These are phyloP conservation scores for Gobius niger DNA, from an alignment of 2,113 vertebrate genomes.

Conservation along the genomic window DNA sequence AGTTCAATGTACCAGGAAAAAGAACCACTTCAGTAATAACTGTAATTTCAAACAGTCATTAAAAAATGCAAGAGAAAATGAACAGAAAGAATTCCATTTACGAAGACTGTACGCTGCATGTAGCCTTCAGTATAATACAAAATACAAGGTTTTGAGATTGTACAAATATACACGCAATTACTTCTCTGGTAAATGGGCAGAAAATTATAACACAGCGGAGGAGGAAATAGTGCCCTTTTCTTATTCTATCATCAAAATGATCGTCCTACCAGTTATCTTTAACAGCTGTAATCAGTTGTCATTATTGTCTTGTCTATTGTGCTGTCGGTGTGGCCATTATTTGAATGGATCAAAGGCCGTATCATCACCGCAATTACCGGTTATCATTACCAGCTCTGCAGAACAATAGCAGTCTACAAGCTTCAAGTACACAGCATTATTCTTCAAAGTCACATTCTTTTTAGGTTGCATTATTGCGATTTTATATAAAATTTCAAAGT, in stretches of 20 bases:
- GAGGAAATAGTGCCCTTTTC: constrained; percentile 42
- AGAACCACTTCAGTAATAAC: constrained; percentile 59
- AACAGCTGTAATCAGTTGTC: constrained; percentile 42
- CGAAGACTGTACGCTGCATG: constrained; percentile 47
- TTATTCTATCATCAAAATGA: constrained; percentile 47
- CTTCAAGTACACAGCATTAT: constrained; percentile 2
- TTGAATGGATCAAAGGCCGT: constrained; percentile 36
- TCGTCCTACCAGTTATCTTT: constrained; percentile 31
- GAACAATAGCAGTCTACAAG: constrained; percentile 20
- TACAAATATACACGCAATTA: constrained; percentile 57
- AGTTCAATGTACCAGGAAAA: constrained; percentile 62
- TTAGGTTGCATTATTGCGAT: not conserved
- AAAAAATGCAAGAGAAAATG: constrained; percentile 42
- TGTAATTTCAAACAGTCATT: constrained; percentile 59
- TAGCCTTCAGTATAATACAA: constrained; percentile 30
- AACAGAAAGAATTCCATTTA: constrained; percentile 26
- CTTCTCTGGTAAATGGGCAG: constrained; percentile 30
- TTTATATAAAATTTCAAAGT: not conserved
- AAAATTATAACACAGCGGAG: constrained; percentile 41
- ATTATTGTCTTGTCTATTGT: constrained; percentile 39
- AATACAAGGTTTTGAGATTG: constrained; percentile 44
- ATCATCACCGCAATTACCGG: constrained; percentile 36
- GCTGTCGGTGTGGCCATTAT: constrained; percentile 30
- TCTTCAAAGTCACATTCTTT: constrained; percentile 12
- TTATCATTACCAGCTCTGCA: constrained; percentile 36